phyloP scores from a whole-genome alignment of 2,797 vertebrate species.

The Sebastes trivittatus region DNA sequence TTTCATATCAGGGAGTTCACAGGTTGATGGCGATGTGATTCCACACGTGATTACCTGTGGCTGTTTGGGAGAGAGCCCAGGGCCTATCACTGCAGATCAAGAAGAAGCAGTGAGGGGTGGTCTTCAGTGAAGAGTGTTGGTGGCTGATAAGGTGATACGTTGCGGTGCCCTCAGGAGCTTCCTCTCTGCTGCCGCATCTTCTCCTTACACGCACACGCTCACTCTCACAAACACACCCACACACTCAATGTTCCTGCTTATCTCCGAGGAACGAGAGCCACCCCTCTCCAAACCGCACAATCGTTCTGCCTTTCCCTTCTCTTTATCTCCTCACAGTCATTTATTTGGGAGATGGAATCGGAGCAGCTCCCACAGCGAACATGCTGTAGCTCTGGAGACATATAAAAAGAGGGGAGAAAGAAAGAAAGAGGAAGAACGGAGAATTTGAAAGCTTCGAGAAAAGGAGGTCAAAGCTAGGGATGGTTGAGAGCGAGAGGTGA shows the following conservation, averaged over 20 bases:
- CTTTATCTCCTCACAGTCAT: slow-evolving; percentile 78
- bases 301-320: slow-evolving; percentile 41
- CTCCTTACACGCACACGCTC: slow-evolving; percentile 6
- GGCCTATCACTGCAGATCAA: slow-evolving; percentile 70
- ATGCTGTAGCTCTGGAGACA: slow-evolving; percentile 45
- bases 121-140: slow-evolving; percentile 71
- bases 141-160: slow-evolving; percentile 75
- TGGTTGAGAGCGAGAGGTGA: slow-evolving; percentile 11
- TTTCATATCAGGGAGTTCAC: slow-evolving; percentile 37
- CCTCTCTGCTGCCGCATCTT: slow-evolving; percentile 21
- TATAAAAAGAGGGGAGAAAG: slow-evolving; percentile 15
- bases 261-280: slow-evolving; percentile 67
- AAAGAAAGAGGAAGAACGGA: neutral
- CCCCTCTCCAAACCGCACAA: slow-evolving; percentile 56
- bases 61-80: slow-evolving; percentile 21
- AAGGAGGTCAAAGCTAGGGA: slow-evolving; percentile 33
- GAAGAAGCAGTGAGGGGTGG: slow-evolving; percentile 64
- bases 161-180: slow-evolving; percentile 51
- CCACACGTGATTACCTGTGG: slow-evolving; percentile 37
- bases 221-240: slow-evolving; percentile 24
- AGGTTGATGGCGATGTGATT: slow-evolving; percentile 41
- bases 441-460: slow-evolving; percentile 18
- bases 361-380: slow-evolving; percentile 61
- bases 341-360: slow-evolving; percentile 80
- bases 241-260: slow-evolving; percentile 65